Evolutionary conservation across 2,888 invertebrate species (phyloP).

Genomic region (Caenorhabditis uteleia): DNA sequence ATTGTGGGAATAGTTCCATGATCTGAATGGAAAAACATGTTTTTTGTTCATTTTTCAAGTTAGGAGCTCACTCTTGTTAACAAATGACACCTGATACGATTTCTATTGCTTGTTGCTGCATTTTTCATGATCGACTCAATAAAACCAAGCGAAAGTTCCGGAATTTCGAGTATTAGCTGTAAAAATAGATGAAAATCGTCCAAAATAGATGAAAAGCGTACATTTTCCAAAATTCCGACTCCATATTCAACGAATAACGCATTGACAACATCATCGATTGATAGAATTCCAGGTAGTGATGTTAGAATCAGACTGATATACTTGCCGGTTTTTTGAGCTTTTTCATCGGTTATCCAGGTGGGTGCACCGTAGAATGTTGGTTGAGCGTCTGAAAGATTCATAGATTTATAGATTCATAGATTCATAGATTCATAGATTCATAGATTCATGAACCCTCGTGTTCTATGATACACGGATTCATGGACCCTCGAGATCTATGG

Average conservation of each 20-base stretch:
- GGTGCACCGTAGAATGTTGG: conserved; percentile 3
- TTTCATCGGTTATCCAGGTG: conserved; percentile 21
- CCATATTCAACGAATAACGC: conserved; percentile 24
- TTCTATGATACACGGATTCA: no score
- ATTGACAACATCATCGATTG: conserved; percentile 15
- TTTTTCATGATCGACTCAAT: conserved; percentile 9
- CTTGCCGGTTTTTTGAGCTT: conserved; percentile 8
- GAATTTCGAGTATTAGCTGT: conserved; percentile 20
- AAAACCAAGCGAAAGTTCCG: conserved; percentile 10
- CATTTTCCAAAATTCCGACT: conserved; percentile 9
- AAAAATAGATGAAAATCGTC: background rate
- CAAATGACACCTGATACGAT: no score
- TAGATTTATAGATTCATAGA: no score
- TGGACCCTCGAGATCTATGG: no score
- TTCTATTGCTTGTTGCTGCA: conserved; percentile 1
- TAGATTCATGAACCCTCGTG: no score
- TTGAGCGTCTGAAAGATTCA: conserved; percentile 25
- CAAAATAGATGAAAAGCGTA: background rate
- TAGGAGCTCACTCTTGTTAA: no score
- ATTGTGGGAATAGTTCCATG: conserved; percentile 10
- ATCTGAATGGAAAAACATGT: conserved; percentile 9
- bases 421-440: no score
- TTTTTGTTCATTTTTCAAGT: background rate
- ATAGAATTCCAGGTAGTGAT: conserved; percentile 17
- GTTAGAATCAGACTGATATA: conserved; percentile 10